Percentiles rank a stretch among this genome's conserved stretches.
phyloP scores from a whole-genome alignment of 2,888 invertebrate genomes.

The Mechanitis mazaeus region DNA sequence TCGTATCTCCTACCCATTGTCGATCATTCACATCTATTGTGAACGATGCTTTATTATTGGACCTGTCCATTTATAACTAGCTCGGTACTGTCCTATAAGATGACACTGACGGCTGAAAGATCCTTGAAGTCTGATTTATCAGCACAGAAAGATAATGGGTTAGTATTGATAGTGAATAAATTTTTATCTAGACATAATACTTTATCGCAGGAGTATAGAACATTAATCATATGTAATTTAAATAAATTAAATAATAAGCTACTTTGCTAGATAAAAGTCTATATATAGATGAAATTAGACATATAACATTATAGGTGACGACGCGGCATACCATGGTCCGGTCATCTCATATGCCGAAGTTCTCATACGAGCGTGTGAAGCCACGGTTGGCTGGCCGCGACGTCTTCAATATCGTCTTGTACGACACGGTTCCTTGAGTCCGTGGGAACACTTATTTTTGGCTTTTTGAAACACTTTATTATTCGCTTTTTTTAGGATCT shows the following conservation, averaged over 20 bases:
- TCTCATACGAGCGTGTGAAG: conserved; percentile 46
- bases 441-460: conserved; percentile 38
- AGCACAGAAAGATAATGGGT: conserved; percentile 25
- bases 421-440: conserved; percentile 40
- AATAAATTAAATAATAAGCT: background rate
- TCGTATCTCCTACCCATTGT: conserved; percentile 42
- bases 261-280: too few relatives aligned
- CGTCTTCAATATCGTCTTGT: conserved; percentile 46
- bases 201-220: background rate
- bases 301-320: conserved; percentile 18
- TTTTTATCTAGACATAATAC: background rate
- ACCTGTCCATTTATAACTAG: conserved; percentile 43
- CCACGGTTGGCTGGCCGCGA: conserved; percentile 37
- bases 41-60: conserved; percentile 49
- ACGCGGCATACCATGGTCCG: conserved; percentile 25
- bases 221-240: background rate
- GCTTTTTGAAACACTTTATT: conserved; percentile 27
- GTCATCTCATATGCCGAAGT: conserved; percentile 43
- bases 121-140: conserved; percentile 30
- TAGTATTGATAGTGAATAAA: conserved; percentile 18
- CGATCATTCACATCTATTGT: conserved; percentile 51
- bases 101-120: conserved; percentile 33
- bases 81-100: conserved; percentile 32
- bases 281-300: conserved; percentile 7
- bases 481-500: conserved; percentile 12